Percentiles rank a stretch among this genome's conserved stretches.
phyloP scores from a whole-genome alignment of 2,797 vertebrate species.

The Thripadectes ignobilis region DNA sequence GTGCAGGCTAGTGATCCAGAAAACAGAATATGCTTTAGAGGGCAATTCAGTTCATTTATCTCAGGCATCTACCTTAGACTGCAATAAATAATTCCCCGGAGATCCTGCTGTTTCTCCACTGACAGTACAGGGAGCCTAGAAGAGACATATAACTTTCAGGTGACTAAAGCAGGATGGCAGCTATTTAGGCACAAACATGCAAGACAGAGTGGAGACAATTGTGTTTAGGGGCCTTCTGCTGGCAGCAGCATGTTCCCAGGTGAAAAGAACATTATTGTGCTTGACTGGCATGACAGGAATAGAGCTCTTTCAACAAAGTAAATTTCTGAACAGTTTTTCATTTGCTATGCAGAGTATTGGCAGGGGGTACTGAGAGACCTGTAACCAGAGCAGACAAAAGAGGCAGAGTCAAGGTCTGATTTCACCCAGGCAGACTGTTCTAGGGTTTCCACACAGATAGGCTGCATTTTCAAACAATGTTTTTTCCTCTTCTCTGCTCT shows the following conservation, averaged over 20 bases:
- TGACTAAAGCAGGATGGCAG: background rate
- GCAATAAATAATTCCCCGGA: background rate
- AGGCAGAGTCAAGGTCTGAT: conserved; percentile 28
- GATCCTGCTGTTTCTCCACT: background rate
- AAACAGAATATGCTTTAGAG: background rate
- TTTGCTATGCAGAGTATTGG: conserved; percentile 20
- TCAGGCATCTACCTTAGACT: background rate
- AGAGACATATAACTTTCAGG: background rate
- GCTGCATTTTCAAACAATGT: conserved; percentile 36
- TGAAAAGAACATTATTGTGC: conserved; percentile 16
- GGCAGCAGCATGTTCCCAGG: background rate
- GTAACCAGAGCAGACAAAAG: conserved; percentile 37
- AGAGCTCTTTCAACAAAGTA: conserved; percentile 5
- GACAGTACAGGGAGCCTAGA: background rate
- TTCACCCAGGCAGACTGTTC: conserved; percentile 24
- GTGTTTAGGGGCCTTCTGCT: background rate
- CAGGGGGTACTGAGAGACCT: background rate
- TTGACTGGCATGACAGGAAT: background rate
- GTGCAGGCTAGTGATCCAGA: background rate
- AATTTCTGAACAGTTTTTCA: conserved; percentile 22
- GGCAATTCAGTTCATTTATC: background rate
- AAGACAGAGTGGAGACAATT: background rate
- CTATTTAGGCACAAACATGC: background rate
- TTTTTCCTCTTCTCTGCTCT: conserved; percentile 4
- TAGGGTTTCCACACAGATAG: conserved; percentile 49